Conservation (phyloP, 2,888 invertebrate genomes). For the Heterodera filipjevi region DNA sequence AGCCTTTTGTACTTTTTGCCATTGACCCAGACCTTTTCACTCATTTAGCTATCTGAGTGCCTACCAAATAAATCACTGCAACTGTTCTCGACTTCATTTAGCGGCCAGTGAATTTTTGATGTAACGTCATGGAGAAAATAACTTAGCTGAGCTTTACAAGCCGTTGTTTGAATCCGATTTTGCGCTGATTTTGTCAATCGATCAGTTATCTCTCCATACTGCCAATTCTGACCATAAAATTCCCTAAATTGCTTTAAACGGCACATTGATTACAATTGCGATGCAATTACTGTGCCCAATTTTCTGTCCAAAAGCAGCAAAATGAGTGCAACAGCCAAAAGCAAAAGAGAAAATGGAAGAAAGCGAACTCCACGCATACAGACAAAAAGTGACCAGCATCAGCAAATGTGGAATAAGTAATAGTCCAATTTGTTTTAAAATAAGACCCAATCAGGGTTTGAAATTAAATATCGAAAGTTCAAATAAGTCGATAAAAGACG, state of each 20-base stretch:
- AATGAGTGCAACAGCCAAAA: background rate
- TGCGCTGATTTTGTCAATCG: conserved; percentile 49
- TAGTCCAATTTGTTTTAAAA: too few relatives aligned
- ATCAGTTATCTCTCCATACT: conserved; percentile 22
- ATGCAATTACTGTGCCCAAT: conserved; percentile 6
- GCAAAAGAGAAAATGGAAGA: background rate
- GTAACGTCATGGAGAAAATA: conserved; percentile 40
- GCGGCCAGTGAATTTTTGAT: conserved; percentile 36
- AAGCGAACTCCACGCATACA: background rate
- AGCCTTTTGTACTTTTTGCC: too few relatives aligned
- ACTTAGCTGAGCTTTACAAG: conserved; percentile 43
- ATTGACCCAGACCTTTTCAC: too few relatives aligned
- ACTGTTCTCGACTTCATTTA: conserved; percentile 44
- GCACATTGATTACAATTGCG: background rate
- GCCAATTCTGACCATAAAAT: background rate
- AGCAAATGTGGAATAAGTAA: background rate
- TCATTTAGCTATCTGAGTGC: too few relatives aligned
- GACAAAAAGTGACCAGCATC: background rate
- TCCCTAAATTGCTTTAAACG: background rate
- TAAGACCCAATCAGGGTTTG: too few relatives aligned
- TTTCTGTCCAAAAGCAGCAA: conserved; percentile 6
- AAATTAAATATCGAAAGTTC: too few relatives aligned
- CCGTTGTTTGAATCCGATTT: conserved; percentile 47
- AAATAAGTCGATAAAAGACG: too few relatives aligned
- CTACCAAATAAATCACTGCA: conserved; percentile 51